These are phyloP conservation scores for Netelia virgata DNA, from an alignment of 2,888 invertebrate species.

Conservation along the genomic window DNA sequence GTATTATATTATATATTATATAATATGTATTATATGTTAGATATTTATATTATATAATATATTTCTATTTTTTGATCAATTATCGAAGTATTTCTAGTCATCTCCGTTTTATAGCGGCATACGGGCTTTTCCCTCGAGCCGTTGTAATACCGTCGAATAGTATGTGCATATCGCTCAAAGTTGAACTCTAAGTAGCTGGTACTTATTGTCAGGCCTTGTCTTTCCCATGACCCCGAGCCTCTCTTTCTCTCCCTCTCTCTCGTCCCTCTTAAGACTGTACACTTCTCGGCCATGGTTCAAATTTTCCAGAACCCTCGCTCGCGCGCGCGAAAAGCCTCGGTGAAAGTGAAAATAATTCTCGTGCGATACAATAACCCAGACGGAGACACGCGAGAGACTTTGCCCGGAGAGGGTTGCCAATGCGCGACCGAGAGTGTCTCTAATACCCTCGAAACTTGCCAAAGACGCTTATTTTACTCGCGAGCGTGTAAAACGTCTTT, in stretches of 20 bases:
- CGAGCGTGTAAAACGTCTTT: slow-evolving; percentile 27
- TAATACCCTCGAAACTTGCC: slow-evolving; percentile 46
- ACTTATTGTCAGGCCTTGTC: slow-evolving; percentile 21
- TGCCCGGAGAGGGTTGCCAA: slow-evolving; percentile 5
- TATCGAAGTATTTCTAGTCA: background rate
- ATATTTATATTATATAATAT: no score
- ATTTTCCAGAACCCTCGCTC: slow-evolving; percentile 4
- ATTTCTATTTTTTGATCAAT: background rate
- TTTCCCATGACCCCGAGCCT: background rate
- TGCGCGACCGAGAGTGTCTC: slow-evolving; percentile 2
- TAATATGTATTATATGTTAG: no score
- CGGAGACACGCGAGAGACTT: slow-evolving; percentile 9
- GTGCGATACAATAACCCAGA: slow-evolving; percentile 42
- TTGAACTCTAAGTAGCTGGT: background rate
- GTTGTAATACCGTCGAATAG: background rate
- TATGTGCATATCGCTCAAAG: background rate
- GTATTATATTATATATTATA: background rate
- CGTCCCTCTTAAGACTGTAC: slow-evolving; percentile 5
- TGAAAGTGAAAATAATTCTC: slow-evolving; percentile 45
- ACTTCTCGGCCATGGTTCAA: slow-evolving; percentile 23
- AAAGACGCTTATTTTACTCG: slow-evolving; percentile 48
- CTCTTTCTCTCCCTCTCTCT: no score
- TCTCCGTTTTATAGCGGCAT: background rate
- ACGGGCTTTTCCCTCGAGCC: background rate
- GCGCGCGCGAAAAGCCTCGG: background rate